Percentiles rank a stretch among this genome's conserved stretches.
Conservation (phyloP, 2,888 invertebrate species). For the Caenorhabditis doughertyi region DNA sequence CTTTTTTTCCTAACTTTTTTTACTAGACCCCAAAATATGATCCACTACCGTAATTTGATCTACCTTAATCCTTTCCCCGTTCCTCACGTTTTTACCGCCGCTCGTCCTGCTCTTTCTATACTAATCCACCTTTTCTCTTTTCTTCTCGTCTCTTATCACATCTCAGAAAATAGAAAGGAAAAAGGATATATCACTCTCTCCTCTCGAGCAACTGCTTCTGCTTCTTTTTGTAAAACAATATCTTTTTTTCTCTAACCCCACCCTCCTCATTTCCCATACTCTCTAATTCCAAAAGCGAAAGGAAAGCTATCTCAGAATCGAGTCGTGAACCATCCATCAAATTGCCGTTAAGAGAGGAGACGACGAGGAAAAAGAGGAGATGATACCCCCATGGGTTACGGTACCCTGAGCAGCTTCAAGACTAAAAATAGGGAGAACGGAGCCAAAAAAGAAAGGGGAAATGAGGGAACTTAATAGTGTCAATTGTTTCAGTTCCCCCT, state of each 20-base stretch:
- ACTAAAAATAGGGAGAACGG: no score
- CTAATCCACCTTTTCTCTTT: background rate
- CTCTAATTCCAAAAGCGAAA: background rate
- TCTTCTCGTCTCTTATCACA: background rate
- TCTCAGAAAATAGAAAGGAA: background rate
- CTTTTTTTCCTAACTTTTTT: no score
- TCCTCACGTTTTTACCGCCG: no score
- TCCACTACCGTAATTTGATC: background rate
- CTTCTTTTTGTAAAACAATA: slow-evolving; percentile 40
- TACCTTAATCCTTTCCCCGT: background rate
- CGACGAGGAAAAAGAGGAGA: background rate
- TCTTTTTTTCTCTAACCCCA: slow-evolving; percentile 3
- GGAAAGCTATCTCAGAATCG: background rate
- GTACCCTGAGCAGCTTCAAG: no score
- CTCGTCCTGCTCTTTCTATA: background rate
- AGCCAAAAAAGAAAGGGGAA: background rate
- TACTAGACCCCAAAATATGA: no score
- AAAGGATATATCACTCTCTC: background rate
- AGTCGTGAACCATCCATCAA: slow-evolving; percentile 41
- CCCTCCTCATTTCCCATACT: slow-evolving; percentile 2
- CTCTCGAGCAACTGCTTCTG: background rate
- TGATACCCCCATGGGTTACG: slow-evolving; percentile 25
- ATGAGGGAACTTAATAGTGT: slow-evolving; percentile 2
- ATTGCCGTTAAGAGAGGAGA: slow-evolving; percentile 29
- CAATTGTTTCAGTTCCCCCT: slow-evolving; percentile 52